Percentiles rank a stretch among this genome's conserved stretches.
These are phyloP conservation scores for Stigmatopora nigra DNA, from an alignment of 2,113 vertebrate genomes.

Conservation along the genomic window DNA sequence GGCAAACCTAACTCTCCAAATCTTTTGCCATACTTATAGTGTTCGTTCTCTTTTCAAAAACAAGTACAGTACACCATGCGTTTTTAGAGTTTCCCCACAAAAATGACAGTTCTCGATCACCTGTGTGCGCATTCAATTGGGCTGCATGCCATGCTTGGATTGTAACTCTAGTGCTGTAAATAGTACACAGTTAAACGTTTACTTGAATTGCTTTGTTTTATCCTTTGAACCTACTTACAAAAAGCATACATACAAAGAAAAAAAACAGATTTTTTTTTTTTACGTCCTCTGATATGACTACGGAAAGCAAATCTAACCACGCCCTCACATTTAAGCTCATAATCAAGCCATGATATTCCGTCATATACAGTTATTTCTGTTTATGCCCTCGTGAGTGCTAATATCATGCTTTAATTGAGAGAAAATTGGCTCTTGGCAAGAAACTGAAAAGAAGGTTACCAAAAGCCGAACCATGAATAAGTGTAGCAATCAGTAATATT, in stretches of 20 bases:
- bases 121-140: no score
- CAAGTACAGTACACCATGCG: no score
- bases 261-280: slow-evolving; percentile 21
- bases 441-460: slow-evolving; percentile 73
- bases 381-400: slow-evolving; percentile 70
- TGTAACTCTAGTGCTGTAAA: no score
- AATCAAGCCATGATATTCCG: slow-evolving; percentile 67
- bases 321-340: slow-evolving; percentile 59
- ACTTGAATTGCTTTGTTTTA: slow-evolving; percentile 1
- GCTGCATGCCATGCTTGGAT: no score
- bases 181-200: not conserved
- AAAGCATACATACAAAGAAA: slow-evolving; percentile 3
- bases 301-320: slow-evolving; percentile 52
- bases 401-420: slow-evolving; percentile 81
- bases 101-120: no score
- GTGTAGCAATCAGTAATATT: slow-evolving; percentile 77
- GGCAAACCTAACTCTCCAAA: no score
- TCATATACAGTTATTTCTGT: slow-evolving; percentile 68
- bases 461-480: slow-evolving; percentile 75
- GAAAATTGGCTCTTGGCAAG: slow-evolving; percentile 76
- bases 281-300: slow-evolving; percentile 36
- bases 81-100: no score
- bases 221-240: slow-evolving; percentile 12
- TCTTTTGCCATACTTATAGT: no score
- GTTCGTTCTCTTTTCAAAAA: no score